Percentiles rank a stretch among this genome's conserved stretches.
phyloP scores from a whole-genome alignment of 2,113 vertebrate genomes.

The Lynx canadensis region DNA sequence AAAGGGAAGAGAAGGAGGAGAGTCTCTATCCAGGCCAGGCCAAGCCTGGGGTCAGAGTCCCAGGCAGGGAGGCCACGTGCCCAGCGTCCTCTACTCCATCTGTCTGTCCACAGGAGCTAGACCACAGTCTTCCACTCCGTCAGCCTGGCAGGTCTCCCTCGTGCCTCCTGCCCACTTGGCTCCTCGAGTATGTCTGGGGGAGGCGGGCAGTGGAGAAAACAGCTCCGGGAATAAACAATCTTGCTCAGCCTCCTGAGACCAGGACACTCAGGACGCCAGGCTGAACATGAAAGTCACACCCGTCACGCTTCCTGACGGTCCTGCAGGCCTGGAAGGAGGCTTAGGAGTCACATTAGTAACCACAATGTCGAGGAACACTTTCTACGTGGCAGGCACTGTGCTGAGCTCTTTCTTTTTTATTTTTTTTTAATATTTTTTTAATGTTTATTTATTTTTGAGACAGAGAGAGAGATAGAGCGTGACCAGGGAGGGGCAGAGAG shows the following conservation, averaged over 20 bases:
- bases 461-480: too few species aligned
- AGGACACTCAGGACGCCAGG: slow-evolving; percentile 60
- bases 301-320: background rate
- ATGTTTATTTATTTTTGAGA: too few species aligned
- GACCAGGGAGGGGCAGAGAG: too few species aligned
- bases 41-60: background rate
- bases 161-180: slow-evolving; percentile 68
- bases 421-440: too few species aligned
- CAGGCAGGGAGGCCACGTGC: background rate
- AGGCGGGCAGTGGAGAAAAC: slow-evolving; percentile 38
- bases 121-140: slow-evolving; percentile 47
- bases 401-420: background rate
- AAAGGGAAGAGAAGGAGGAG: background rate
- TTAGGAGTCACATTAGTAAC: background rate
- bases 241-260: slow-evolving; percentile 68
- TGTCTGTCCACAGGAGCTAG: slow-evolving; percentile 64
- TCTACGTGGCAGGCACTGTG: background rate
- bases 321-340: background rate
- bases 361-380: background rate
- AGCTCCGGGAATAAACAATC: slow-evolving; percentile 64
- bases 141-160: slow-evolving; percentile 54
- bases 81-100: slow-evolving; percentile 49
- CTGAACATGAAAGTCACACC: slow-evolving; percentile 50
- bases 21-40: background rate
- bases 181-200: slow-evolving; percentile 56